Evolutionary conservation across 2,888 invertebrate genomes (phyloP).

Genomic region (Camptogramma bilineatum): DNA sequence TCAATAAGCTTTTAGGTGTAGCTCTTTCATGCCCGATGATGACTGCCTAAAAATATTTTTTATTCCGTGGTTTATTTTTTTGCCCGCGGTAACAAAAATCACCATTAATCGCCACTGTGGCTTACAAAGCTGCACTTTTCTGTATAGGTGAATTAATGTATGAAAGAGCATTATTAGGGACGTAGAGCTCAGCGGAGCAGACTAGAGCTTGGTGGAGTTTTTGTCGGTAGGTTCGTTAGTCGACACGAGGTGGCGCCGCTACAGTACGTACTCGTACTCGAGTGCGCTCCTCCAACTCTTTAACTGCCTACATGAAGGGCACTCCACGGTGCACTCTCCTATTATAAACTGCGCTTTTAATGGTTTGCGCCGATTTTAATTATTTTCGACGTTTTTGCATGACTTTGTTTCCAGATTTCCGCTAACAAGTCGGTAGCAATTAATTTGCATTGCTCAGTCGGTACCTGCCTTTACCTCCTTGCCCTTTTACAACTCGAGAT

Average conservation of each 20-base stretch:
- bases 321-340: slow-evolving; percentile 80
- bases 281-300: slow-evolving; percentile 83
- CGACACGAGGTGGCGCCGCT: slow-evolving; percentile 77
- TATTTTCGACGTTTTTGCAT: slow-evolving; percentile 72
- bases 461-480: slow-evolving; percentile 13
- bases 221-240: slow-evolving; percentile 82
- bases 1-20: slow-evolving; percentile 31
- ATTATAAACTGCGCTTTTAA: slow-evolving; percentile 85
- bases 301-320: slow-evolving; percentile 85
- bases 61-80: neutral
- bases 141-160: slow-evolving; percentile 57
- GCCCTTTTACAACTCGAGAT: slow-evolving; percentile 14
- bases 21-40: slow-evolving; percentile 22
- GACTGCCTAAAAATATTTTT: slow-evolving; percentile 15
- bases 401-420: slow-evolving; percentile 51
- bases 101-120: slow-evolving; percentile 34
- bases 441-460: slow-evolving; percentile 26
- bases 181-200: slow-evolving; percentile 50
- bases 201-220: slow-evolving; percentile 63
- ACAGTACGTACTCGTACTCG: slow-evolving; percentile 78
- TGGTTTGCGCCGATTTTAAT: slow-evolving; percentile 82
- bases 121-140: slow-evolving; percentile 56
- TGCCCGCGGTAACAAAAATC: slow-evolving; percentile 11
- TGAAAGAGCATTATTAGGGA: slow-evolving; percentile 51
- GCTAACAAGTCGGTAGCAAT: slow-evolving; percentile 37